phyloP scores from a whole-genome alignment of 2,113 vertebrate species.

The Pteronura brasiliensis region DNA sequence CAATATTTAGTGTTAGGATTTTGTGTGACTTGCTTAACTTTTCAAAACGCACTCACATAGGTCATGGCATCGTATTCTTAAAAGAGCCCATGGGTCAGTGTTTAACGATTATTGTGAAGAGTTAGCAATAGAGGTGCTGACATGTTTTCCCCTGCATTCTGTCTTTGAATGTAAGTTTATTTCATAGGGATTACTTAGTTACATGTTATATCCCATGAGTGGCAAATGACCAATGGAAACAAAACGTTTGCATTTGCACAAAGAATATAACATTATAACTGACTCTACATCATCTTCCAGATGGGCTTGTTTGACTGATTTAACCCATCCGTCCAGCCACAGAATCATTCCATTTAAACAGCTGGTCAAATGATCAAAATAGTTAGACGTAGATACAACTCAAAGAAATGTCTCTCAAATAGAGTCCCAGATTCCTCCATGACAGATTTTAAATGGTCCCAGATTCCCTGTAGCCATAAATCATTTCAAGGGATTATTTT shows the following conservation, averaged over 20 bases:
- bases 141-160: conserved; percentile 29
- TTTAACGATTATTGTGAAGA: not conserved
- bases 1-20: not conserved
- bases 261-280: conserved; percentile 34
- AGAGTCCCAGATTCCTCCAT: conserved; percentile 58
- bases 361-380: conserved; percentile 69
- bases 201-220: conserved; percentile 16
- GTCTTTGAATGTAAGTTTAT: conserved; percentile 48
- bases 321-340: conserved; percentile 39
- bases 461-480: conserved; percentile 49
- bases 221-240: conserved; percentile 57
- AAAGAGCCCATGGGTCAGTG: not conserved
- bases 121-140: not conserved
- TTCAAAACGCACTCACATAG: not conserved
- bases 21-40: conserved; percentile 3
- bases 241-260: conserved; percentile 13
- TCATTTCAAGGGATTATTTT: conserved; percentile 59
- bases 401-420: conserved; percentile 58
- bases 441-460: conserved; percentile 59
- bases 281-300: conserved; percentile 59
- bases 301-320: conserved; percentile 64
- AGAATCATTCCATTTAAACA: conserved; percentile 51
- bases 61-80: not conserved
- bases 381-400: conserved; percentile 47
- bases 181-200: conserved; percentile 34